Base-by-base conservation (phyloP, 1,140 invertebrate genomes). In the Ips typographus region DNA sequence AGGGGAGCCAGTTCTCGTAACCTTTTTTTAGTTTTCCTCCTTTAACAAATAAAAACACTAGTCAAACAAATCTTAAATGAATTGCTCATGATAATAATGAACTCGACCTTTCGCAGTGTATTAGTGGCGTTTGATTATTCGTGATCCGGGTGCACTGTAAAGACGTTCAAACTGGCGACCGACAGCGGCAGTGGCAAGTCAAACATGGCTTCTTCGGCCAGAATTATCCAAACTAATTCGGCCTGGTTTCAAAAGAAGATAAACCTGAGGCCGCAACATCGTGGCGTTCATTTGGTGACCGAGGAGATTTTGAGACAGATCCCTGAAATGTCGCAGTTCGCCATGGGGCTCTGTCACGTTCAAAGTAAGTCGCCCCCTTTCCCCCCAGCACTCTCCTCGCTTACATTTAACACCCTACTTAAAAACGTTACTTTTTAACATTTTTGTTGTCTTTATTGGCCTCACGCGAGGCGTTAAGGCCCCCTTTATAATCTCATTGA, bases 161-260 rank as follows among this genome's bases (percentile, higher is more conserved):
- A 78, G 77, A 76, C 75, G 71, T 74, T 76, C 79, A 80, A 79
- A 77, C 78, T 80, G 79, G 79, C 79, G 79, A 80, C 77, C 74
- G 76, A 79, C 76, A 79, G 77, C 72, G 76, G 74, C 75, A 78
- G 75, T 77, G 79, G 78, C 73, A 79, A 80, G 79, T 85, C 84
- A 84, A 87, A 87, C 85, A 93, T 93, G 91, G 91, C 91, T 85
- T 93, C 91, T 80, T 91, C 91, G 79, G 88, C 87, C 77, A 87
- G 89, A 84, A 91, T 92, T 81, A 91, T 95, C 82, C 93, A 95
- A 86, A 93, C 93, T 80, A 91, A 92, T 81, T 93, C 92, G 80
- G 93, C 94, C 82, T 98, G 95, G 95, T 95, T 96, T 87, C 95
- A 98, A 85, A 91, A 92, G 82, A 96, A 96, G 86, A 91, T 98